These are phyloP conservation scores for Bibio marci DNA, from an alignment of 2,888 invertebrate species.

Conservation along the genomic window DNA sequence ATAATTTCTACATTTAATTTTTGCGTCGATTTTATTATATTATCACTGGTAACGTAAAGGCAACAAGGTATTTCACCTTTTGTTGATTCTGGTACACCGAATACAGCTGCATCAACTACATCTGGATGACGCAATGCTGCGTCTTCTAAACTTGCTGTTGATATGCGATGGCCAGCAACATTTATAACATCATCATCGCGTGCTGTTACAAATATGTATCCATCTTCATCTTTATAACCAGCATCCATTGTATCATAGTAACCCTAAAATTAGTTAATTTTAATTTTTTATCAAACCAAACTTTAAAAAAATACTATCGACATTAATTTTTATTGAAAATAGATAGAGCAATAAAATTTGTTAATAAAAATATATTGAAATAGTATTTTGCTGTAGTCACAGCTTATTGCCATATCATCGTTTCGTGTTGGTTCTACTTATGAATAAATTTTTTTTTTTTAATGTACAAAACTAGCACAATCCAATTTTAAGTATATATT, in stretches of 20 bases:
- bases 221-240: conserved; percentile 67
- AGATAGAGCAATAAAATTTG: too few species aligned
- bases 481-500: too few species aligned
- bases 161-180: conserved; percentile 83
- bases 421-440: too few species aligned
- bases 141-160: conserved; percentile 79
- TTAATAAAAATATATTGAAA: too few species aligned
- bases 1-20: conserved; percentile 27
- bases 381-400: too few species aligned
- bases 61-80: conserved; percentile 86
- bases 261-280: conserved; percentile 15
- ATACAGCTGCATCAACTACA: conserved; percentile 72
- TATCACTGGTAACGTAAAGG: conserved; percentile 55
- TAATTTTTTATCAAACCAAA: conserved; percentile 1
- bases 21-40: conserved; percentile 13
- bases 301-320: background rate
- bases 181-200: conserved; percentile 88
- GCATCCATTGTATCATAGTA: conserved; percentile 85
- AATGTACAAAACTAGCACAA: too few species aligned
- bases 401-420: too few species aligned
- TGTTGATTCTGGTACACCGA: conserved; percentile 75
- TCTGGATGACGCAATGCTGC: conserved; percentile 74
- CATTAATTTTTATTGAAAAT: too few species aligned
- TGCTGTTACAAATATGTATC: conserved; percentile 76
- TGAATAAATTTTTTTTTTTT: too few species aligned